A percentile compares a stretch with the other conserved stretches of the same genome.
Evolutionary conservation across 2,888 invertebrate genomes (phyloP).

Genomic region (Agrotis ipsilon): DNA sequence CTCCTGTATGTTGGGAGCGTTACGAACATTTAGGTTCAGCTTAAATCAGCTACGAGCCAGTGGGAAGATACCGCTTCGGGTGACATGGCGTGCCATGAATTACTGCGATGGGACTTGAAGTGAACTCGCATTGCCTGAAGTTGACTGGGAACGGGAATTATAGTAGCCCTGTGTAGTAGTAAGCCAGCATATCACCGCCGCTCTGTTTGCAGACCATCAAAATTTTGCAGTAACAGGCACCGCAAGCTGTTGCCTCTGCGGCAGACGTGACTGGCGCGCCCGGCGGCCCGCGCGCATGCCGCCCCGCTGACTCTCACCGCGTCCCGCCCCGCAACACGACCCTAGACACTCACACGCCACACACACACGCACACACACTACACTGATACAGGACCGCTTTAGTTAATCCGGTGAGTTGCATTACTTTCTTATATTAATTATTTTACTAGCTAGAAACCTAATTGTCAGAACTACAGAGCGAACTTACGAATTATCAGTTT

Average conservation of each 20-base stretch:
- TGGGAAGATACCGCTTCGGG: too few species aligned
- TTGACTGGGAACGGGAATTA: neutral
- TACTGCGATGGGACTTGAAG: too few species aligned
- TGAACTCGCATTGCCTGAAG: too few species aligned
- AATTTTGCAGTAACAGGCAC: slow-evolving; percentile 99
- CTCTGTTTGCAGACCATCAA: slow-evolving; percentile 84
- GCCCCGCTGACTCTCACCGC: slow-evolving; percentile 70
- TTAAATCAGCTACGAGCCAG: too few species aligned
- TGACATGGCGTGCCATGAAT: too few species aligned
- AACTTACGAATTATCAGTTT: too few species aligned
- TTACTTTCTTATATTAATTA: neutral
- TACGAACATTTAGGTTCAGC: too few species aligned
- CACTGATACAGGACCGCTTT: slow-evolving; percentile 47
- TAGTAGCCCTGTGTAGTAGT: slow-evolving; percentile 14
- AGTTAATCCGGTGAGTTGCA: slow-evolving; percentile 51
- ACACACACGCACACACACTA: slow-evolving; percentile 16
- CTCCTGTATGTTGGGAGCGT: too few species aligned
- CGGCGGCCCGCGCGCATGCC: slow-evolving; percentile 80
- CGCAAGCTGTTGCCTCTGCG: slow-evolving; percentile 99
- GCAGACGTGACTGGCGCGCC: slow-evolving; percentile 97
- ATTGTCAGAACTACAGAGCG: too few species aligned
- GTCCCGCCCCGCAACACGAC: slow-evolving; percentile 48
- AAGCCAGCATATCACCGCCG: slow-evolving; percentile 43
- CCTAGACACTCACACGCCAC: slow-evolving; percentile 26
- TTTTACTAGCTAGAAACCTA: neutral